Evolutionary conservation across 2,797 vertebrate species (phyloP).

Genomic region (Monodelphis domestica): DNA sequence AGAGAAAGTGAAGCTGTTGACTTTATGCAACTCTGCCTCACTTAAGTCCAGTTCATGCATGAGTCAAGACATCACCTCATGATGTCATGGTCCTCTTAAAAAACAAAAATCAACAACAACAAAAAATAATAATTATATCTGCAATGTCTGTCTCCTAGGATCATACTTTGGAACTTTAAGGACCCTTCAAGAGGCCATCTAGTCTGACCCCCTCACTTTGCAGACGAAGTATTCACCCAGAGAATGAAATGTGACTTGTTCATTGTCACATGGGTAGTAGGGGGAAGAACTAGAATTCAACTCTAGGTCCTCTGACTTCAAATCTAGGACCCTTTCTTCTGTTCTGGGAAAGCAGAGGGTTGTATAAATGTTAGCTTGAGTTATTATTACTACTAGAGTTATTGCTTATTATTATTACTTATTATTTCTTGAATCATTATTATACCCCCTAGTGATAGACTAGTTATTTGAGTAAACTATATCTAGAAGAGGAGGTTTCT

Average conservation of each 20-base stretch:
- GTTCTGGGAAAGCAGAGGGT: not conserved
- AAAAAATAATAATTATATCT: no score
- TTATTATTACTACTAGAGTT: not conserved
- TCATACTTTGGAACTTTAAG: not conserved
- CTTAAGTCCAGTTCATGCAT: no score
- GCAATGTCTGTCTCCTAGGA: not conserved
- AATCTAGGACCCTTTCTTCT: not conserved
- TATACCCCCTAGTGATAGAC: not conserved
- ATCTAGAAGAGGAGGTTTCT: not conserved
- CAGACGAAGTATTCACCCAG: not conserved
- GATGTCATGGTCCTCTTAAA: no score
- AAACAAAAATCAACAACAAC: no score
- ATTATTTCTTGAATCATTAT: not conserved
- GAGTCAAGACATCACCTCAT: no score
- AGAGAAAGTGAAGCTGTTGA: no score
- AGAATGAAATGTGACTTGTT: not conserved
- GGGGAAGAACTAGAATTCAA: not conserved
- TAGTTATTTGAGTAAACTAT: not conserved
- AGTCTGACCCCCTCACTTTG: not conserved
- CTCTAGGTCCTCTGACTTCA: not conserved
- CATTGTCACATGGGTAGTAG: not conserved
- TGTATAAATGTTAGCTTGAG: not conserved
- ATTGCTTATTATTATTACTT: not conserved
- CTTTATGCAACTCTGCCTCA: no score
- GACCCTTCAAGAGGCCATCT: not conserved